Conservation (phyloP, 2,113 vertebrate species). For the Ptychochromis oligacanthus region DNA sequence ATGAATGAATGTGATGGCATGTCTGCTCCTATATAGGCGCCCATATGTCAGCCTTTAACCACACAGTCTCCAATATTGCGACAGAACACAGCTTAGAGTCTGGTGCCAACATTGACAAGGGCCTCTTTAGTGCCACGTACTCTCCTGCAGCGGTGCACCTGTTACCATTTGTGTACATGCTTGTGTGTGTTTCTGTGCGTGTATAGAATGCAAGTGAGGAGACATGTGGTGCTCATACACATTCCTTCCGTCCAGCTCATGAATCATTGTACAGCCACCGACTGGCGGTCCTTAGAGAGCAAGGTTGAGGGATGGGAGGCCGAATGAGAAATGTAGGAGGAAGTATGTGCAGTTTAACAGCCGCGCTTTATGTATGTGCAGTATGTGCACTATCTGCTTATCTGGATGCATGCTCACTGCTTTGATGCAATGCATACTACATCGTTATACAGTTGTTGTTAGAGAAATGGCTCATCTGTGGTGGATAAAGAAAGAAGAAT, state of each 20-base stretch:
- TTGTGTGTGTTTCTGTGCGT: background rate
- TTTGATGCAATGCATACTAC: background rate
- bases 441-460: background rate
- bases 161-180: conserved; percentile 31
- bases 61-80: conserved; percentile 48
- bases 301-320: conserved; percentile 26
- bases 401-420: background rate
- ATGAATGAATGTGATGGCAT: conserved; percentile 16
- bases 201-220: conserved; percentile 36
- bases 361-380: conserved; percentile 15
- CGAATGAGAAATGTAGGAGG: conserved; percentile 24
- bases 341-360: conserved; percentile 25
- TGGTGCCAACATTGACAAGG: conserved; percentile 62
- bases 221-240: conserved; percentile 60
- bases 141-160: conserved; percentile 61
- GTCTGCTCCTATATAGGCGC: conserved; percentile 41
- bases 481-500: background rate
- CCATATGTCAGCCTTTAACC: conserved; percentile 62
- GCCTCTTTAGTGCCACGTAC: conserved; percentile 37
- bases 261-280: conserved; percentile 56
- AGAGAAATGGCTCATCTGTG: background rate
- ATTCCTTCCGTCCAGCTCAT: conserved; percentile 67
- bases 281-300: background rate
- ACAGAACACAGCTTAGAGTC: conserved; percentile 51
- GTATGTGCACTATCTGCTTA: conserved; percentile 15